phyloP scores from a whole-genome alignment of 2,888 invertebrate species.

The Stenolophus ochropezus region DNA sequence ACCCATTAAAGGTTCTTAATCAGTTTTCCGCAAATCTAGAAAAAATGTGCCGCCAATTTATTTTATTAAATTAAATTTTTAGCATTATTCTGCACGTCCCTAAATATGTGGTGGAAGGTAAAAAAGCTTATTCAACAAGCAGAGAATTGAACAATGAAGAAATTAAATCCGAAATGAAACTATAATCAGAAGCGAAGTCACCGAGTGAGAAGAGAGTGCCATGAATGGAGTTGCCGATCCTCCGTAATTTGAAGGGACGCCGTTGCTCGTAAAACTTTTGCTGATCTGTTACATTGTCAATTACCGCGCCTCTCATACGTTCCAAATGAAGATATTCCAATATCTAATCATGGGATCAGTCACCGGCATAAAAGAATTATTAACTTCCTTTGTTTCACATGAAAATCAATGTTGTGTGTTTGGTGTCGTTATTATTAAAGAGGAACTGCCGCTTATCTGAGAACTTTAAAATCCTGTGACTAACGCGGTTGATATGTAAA shows the following conservation, averaged over 20 bases:
- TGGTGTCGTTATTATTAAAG: conserved; percentile 26
- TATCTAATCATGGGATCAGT: conserved; percentile 28
- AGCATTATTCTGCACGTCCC: too few species aligned
- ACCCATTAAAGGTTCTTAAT: too few species aligned
- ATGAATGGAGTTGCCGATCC: too few species aligned
- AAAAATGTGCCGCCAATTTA: too few species aligned
- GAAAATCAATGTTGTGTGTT: conserved; percentile 33
- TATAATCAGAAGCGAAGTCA: background rate
- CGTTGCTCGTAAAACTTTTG: conserved; percentile 31
- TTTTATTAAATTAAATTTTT: too few species aligned
- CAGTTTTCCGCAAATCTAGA: too few species aligned
- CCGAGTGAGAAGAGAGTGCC: too few species aligned
- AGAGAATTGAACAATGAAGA: background rate
- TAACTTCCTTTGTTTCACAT: conserved; percentile 24
- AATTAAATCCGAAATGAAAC: conserved; percentile 20
- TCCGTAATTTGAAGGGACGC: conserved; percentile 16
- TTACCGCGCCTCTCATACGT: conserved; percentile 24
- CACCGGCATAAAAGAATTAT: conserved; percentile 17
- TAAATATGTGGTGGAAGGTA: background rate
- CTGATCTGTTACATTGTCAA: conserved; percentile 41
- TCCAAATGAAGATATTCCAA: conserved; percentile 25
- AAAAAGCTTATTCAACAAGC: background rate
- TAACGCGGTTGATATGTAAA: conserved; percentile 18
- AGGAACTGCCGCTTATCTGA: conserved; percentile 22
- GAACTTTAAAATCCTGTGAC: conserved; percentile 33